phyloP scores from a whole-genome alignment of 2,113 vertebrate genomes.

The Fulica atra region DNA sequence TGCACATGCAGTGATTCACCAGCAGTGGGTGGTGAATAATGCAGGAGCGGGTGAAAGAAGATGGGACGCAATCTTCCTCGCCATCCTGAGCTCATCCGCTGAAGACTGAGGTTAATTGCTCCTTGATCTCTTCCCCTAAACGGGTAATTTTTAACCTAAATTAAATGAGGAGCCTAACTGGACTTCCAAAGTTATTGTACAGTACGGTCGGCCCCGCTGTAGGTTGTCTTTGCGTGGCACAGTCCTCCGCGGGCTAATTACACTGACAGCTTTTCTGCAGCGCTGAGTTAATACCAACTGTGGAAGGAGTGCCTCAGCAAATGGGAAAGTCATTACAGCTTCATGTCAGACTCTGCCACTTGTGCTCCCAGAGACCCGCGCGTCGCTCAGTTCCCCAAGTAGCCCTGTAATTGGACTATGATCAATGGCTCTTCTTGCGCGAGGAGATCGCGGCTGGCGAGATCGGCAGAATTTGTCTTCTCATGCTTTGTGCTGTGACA shows the following conservation, averaged over 20 bases:
- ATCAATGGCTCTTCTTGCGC: background rate
- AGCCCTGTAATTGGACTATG: background rate
- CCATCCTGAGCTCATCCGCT: background rate
- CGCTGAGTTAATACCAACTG: background rate
- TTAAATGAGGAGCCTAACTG: background rate
- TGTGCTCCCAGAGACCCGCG: background rate
- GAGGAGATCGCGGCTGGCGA: background rate
- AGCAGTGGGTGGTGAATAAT: conserved; percentile 61
- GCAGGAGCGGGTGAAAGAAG: background rate
- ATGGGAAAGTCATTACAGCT: conserved; percentile 3
- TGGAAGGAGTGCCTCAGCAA: background rate
- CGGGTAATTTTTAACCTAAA: background rate
- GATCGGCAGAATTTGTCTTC: background rate
- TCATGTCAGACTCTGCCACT: background rate
- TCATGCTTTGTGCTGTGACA: background rate
- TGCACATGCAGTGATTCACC: conserved; percentile 62
- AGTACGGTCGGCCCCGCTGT: background rate
- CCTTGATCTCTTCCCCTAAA: background rate
- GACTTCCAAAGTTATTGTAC: background rate
- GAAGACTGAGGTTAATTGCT: background rate
- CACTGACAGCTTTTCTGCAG: background rate
- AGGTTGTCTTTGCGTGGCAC: background rate
- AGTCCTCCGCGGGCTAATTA: background rate
- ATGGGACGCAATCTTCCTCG: background rate
- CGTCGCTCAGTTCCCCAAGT: background rate